Base-by-base conservation (phyloP, 1,140 invertebrate species). In the Aphaenogaster ashmeadi region DNA sequence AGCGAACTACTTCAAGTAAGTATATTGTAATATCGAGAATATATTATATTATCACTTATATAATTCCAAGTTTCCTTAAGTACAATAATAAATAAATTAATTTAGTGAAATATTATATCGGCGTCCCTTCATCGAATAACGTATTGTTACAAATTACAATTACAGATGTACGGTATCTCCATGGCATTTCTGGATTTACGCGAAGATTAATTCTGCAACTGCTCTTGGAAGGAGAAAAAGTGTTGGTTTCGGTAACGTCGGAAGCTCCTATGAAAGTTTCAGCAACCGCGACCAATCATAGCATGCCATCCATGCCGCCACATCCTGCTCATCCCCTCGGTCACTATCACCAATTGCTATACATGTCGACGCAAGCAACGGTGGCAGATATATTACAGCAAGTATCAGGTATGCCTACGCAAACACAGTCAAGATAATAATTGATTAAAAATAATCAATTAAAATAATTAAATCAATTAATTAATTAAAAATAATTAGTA, bases 161-260 rank as follows among this genome's bases (percentile, higher is more conserved):
- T 11, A 33, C 83, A 96, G 96, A 96, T 92, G 93, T 95, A 4
- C 92, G 94, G 87, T 96, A 96, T 91, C 94, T 96, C 1, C 96
- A 96, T 69, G 97, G 97, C 7, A 97, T 99, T 88, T 98, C 98
- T 15, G 98, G 98, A 13, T 99, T 99, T 94, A 98, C 98, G 13
- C 96, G 98, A 33, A 96, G 98, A 81, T 95, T 99, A 41, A 97
- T 99, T 74, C 95, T 99, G 9, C 98, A 99, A 93, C 95, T 99
- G 38, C 95, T 99, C 21, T 95, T 99, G 58, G 98, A 98, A 92
- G 98, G 97, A 93, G 98, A 99, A 94, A 98, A 98, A 89, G 97
- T 98, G 56, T 96, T 97, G 11, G 97, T 98, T 3, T 97, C 97
- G 62, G 96, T 98, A 38, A 97, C 96, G 21, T 97, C 96, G 11